Evolutionary conservation across 2,797 vertebrate genomes (phyloP).

Genomic region (Potorous gilbertii): DNA sequence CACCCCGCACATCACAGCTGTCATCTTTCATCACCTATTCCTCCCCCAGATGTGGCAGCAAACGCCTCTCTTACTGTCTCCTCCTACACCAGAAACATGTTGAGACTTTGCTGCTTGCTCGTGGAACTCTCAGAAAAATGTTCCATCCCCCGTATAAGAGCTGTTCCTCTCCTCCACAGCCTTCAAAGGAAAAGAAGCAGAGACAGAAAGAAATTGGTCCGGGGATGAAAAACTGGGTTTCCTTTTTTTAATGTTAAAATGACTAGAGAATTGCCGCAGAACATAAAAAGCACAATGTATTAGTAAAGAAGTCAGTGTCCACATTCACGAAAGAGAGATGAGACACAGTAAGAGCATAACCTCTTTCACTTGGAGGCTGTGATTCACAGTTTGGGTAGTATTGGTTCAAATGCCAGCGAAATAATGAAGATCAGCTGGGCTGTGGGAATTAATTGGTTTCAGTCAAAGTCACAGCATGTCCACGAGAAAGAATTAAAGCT

Average conservation of each 20-base stretch:
- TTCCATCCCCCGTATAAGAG: neutral
- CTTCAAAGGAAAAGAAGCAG: neutral
- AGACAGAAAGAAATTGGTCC: neutral
- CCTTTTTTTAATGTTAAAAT: conserved; percentile 2
- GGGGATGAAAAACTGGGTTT: neutral
- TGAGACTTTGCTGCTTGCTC: conserved; percentile 30
- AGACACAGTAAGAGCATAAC: neutral
- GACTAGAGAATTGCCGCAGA: neutral
- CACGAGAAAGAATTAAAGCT: neutral
- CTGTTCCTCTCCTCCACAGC: neutral
- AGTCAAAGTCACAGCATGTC: conserved; percentile 45
- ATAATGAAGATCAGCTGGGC: neutral
- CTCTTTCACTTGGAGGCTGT: conserved; percentile 15
- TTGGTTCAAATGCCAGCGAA: neutral
- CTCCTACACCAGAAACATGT: conserved; percentile 64
- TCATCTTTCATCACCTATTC: conserved; percentile 64
- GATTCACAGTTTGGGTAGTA: neutral
- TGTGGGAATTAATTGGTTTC: conserved; percentile 19
- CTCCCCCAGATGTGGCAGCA: conserved; percentile 76
- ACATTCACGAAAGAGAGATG: neutral
- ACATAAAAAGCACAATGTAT: neutral
- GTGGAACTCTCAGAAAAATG: neutral
- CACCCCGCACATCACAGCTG: conserved; percentile 64
- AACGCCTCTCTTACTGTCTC: conserved; percentile 11
- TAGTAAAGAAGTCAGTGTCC: neutral